Conservation (phyloP, 2,113 vertebrate genomes). For the Syrrhaptes paradoxus region DNA sequence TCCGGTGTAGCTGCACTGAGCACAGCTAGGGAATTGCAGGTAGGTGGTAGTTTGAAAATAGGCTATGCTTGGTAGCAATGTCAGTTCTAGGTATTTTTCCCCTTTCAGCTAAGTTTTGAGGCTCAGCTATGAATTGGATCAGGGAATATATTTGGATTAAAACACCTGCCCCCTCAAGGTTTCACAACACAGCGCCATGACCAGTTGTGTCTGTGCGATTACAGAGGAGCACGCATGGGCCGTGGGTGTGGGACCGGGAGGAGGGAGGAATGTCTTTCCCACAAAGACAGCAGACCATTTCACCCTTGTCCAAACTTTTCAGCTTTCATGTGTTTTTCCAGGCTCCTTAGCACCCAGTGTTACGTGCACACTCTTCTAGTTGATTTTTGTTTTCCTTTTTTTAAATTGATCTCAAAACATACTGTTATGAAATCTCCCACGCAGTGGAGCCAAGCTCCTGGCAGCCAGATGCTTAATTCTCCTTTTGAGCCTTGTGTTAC, state of each 20-base stretch:
- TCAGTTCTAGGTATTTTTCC: background rate
- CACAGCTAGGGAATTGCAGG: fast-evolving
- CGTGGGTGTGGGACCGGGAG: background rate
- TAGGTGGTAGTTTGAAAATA: background rate
- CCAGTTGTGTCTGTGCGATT: background rate
- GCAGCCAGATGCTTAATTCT: background rate
- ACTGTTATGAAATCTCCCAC: background rate
- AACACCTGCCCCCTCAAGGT: background rate
- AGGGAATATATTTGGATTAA: background rate
- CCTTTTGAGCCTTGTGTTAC: background rate
- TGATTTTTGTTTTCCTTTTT: background rate
- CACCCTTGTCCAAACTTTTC: background rate
- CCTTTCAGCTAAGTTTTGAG: background rate
- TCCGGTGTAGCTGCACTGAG: background rate
- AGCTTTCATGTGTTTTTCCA: background rate
- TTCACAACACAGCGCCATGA: background rate
- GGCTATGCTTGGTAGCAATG: background rate
- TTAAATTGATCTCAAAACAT: background rate
- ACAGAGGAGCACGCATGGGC: fast-evolving
- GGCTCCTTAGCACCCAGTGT: background rate
- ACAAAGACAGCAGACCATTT: background rate
- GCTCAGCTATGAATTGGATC: background rate
- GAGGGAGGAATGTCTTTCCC: background rate
- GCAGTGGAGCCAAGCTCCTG: background rate
- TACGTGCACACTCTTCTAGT: background rate